Evolutionary conservation across 2,888 invertebrate species (phyloP).

Genomic region (Dicranocentrus wangi): DNA sequence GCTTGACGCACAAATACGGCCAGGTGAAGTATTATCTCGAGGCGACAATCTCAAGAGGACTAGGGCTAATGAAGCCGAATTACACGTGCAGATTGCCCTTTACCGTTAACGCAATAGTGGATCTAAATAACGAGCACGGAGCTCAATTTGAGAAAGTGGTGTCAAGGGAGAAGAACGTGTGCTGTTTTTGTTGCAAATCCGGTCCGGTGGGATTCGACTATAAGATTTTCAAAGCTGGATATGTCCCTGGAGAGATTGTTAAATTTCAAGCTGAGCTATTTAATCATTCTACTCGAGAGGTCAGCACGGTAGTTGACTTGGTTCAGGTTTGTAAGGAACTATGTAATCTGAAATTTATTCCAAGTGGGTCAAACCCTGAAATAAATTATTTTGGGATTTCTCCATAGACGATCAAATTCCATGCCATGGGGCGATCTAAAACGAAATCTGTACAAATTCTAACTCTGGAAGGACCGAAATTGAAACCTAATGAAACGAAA

Average conservation of each 20-base stretch:
- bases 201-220: slow-evolving; percentile 63
- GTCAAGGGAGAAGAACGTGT: slow-evolving; percentile 54
- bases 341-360: neutral
- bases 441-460: slow-evolving; percentile 54
- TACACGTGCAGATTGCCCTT: slow-evolving; percentile 58
- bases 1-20: slow-evolving; percentile 56
- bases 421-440: slow-evolving; percentile 46
- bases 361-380: neutral
- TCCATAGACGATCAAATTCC: slow-evolving; percentile 45
- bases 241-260: slow-evolving; percentile 64
- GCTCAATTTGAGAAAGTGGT: slow-evolving; percentile 34
- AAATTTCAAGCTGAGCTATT: slow-evolving; percentile 57
- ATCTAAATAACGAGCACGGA: slow-evolving; percentile 64
- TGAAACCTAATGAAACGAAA: slow-evolving; percentile 48
- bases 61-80: slow-evolving; percentile 51
- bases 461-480: slow-evolving; percentile 54
- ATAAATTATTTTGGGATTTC: neutral
- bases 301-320: slow-evolving; percentile 45
- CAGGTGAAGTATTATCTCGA: slow-evolving; percentile 59
- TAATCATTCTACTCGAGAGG: slow-evolving; percentile 55
- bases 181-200: slow-evolving; percentile 59
- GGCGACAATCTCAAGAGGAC: slow-evolving; percentile 53
- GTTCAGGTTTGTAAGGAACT: slow-evolving; percentile 46
- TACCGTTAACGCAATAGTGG: slow-evolving; percentile 64
- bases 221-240: slow-evolving; percentile 56